phyloP scores from a whole-genome alignment of 2,797 vertebrate genomes.

The Parambassis ranga region DNA sequence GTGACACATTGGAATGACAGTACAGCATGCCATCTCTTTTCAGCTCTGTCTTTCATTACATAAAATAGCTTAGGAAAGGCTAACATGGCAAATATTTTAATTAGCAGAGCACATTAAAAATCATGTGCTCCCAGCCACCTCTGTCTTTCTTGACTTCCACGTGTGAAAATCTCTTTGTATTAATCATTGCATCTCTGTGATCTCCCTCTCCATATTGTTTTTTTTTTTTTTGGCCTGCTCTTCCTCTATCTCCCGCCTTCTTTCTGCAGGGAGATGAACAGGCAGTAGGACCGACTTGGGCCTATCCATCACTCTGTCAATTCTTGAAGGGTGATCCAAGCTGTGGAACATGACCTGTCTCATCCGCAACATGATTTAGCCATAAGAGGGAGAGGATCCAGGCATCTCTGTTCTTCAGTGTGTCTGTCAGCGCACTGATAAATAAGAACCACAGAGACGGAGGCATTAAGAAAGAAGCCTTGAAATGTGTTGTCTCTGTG shows the following conservation, averaged over 20 bases:
- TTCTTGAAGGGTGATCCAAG: slow-evolving; percentile 52
- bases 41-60: slow-evolving; percentile 14
- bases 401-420: slow-evolving; percentile 25
- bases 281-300: slow-evolving; percentile 1
- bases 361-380: slow-evolving; percentile 48
- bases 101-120: slow-evolving; percentile 64
- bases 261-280: slow-evolving; percentile 24
- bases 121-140: slow-evolving; percentile 28
- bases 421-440: slow-evolving; percentile 44
- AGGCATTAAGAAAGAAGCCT: not conserved
- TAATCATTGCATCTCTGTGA: slow-evolving; percentile 27
- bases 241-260: not conserved
- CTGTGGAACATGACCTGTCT: slow-evolving; percentile 29
- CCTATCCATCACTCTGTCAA: slow-evolving; percentile 52
- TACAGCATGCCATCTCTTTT: not conserved
- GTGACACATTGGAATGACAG: slow-evolving; percentile 42
- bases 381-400: slow-evolving; percentile 31
- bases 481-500: slow-evolving; percentile 8
- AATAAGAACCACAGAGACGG: slow-evolving; percentile 26
- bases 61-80: slow-evolving; percentile 44
- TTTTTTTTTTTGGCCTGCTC: not conserved
- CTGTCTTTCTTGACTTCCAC: slow-evolving; percentile 18
- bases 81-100: slow-evolving; percentile 54
- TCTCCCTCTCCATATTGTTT: not conserved
- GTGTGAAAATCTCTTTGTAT: slow-evolving; percentile 22